Evolutionary conservation across 2,113 vertebrate genomes (phyloP), one percentile per base, ranked within the genome.

Genomic region (Peromyscus maniculatus): DNA sequence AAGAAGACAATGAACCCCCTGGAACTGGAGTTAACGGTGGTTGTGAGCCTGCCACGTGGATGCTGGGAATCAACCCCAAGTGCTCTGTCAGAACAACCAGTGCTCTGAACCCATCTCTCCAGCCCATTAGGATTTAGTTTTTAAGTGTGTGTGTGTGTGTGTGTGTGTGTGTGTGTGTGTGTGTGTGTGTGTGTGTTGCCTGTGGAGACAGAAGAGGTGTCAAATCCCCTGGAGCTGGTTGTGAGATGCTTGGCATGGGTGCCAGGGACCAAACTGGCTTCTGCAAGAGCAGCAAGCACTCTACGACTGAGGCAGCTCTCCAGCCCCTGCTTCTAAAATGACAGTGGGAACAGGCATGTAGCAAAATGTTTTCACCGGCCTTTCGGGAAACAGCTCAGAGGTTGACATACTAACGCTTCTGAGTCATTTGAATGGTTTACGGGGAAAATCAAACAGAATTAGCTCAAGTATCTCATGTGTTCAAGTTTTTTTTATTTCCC

Each of bases 281-380:
- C 36, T 2, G 33, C 21, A 59, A 59, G 55, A 66, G 59, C 4
- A 46, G 24, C 39, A 66, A 31, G 82, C 13, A 17, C 16, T 22
- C 33, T 26, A 39, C 22, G 8, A 39, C 36, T 9, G 57, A 84
- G 21, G 2, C 62, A 66, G 66, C 24, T 66, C 83, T 31, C 8
- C 83, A 62, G 55, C 36, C 33, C 13, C 12, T 67, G 31, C 93
- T 96, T 75, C 72, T 78, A 72, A 72, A 91, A 89, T n/a, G 84
- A 46, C 31, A 39, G 4, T 36, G 71, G 46, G 16, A 22, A 24
- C 36, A 24, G 10, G 28, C 0, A 24, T 17, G 59, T 17, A 26
- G 64, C 39, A 39, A 39, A 36, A 55, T 59, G 39, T 43, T 96
- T 33, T 43, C 31, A 16, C 43, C 15, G 69, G 21, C 77, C 62